Conservation (phyloP, 2,888 invertebrate species). For the Malacosoma neustria region DNA sequence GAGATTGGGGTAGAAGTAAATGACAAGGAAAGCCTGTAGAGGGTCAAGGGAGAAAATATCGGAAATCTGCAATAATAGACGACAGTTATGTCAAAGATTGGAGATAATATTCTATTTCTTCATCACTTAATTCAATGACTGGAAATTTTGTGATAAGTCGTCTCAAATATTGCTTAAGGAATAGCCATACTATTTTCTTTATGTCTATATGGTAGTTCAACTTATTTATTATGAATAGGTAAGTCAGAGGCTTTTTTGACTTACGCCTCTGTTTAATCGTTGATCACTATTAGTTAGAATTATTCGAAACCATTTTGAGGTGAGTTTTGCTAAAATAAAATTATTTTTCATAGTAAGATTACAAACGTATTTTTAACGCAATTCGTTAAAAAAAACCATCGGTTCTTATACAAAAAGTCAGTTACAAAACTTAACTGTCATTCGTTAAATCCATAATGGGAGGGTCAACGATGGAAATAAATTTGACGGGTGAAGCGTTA, state of each 20-base stretch:
- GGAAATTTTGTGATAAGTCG: conserved; percentile 54
- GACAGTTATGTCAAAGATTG: conserved; percentile 28
- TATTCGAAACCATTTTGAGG: too few relatives aligned
- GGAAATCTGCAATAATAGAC: conserved; percentile 3
- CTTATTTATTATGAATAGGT: conserved; percentile 28
- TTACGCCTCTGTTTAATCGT: too few relatives aligned
- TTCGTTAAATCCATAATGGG: conserved; percentile 26
- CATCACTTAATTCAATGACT: conserved; percentile 47
- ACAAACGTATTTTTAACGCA: too few relatives aligned
- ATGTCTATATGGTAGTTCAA: conserved; percentile 21
- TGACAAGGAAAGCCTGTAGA: too few relatives aligned
- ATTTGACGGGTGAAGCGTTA: conserved; percentile 50
- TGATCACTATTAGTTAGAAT: too few relatives aligned
- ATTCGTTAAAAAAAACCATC: too few relatives aligned
- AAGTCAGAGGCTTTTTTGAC: too few relatives aligned
- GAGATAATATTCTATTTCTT: conserved; percentile 31
- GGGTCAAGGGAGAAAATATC: conserved; percentile 1
- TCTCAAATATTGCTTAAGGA: conserved; percentile 34
- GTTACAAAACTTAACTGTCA: conserved; percentile 26
- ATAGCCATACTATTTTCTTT: conserved; percentile 31
- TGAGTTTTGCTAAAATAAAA: too few relatives aligned
- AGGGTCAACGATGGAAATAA: conserved; percentile 35
- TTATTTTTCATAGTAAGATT: too few relatives aligned
- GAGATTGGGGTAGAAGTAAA: too few relatives aligned
- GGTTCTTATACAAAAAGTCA: conserved; percentile 11